Evolutionary conservation across 2,888 invertebrate species (phyloP).

Genomic region (Diachrysia chrysitis): DNA sequence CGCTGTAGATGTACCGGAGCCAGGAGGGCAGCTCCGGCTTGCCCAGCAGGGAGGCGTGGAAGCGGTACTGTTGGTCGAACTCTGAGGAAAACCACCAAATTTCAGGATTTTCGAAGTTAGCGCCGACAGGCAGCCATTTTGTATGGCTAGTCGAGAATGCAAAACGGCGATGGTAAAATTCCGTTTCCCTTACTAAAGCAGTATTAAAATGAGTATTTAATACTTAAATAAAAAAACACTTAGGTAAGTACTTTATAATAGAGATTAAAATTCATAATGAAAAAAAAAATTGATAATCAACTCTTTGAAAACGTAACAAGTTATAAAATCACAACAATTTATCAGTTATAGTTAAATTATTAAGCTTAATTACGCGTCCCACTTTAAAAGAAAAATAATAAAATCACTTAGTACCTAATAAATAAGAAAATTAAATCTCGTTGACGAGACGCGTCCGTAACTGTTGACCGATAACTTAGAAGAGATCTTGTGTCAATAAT

Average conservation of each 20-base stretch:
- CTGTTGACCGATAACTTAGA: background rate
- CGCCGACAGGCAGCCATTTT: background rate
- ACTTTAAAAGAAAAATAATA: too few relatives aligned
- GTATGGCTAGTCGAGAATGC: background rate
- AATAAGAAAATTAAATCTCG: background rate
- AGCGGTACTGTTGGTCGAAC: conserved; percentile 90
- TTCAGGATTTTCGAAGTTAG: background rate
- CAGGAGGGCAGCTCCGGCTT: conserved; percentile 96
- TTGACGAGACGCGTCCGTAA: background rate
- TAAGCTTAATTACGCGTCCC: too few relatives aligned
- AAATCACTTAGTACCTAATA: too few relatives aligned
- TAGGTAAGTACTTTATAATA: too few relatives aligned
- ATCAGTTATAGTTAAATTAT: too few relatives aligned
- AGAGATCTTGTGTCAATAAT: background rate
- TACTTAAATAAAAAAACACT: too few relatives aligned
- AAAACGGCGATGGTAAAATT: background rate
- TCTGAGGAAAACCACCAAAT: conserved; percentile 70
- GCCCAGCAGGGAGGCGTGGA: conserved; percentile 92
- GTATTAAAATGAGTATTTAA: background rate
- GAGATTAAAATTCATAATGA: too few relatives aligned
- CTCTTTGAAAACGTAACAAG: too few relatives aligned
- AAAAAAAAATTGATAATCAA: too few relatives aligned
- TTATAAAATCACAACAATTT: too few relatives aligned
- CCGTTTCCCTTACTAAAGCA: background rate
- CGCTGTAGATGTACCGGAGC: conserved; percentile 95